Conservation (phyloP, 2,113 vertebrate genomes). For the Nipponia nippon region DNA sequence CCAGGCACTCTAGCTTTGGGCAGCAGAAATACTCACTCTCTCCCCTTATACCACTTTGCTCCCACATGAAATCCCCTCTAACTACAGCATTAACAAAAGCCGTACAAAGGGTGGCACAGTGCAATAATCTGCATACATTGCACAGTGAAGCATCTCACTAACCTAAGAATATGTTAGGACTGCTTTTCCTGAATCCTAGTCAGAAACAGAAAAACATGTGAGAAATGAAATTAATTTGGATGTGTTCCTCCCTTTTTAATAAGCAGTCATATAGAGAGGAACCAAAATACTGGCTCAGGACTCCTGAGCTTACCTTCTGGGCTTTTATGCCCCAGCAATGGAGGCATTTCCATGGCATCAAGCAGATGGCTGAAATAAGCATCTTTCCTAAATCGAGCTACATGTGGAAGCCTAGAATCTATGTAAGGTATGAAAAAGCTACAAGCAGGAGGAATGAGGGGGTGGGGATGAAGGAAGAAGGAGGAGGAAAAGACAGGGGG, state of each 20-base stretch:
- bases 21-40: not conserved
- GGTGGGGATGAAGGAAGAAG: constrained; percentile 45
- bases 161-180: not conserved
- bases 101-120: not conserved
- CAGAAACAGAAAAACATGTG: not conserved
- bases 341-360: not conserved
- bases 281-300: not conserved
- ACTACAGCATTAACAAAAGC: not conserved
- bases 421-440: not conserved
- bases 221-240: not conserved
- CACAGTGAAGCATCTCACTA: not conserved
- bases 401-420: constrained; percentile 9
- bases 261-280: not conserved
- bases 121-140: not conserved
- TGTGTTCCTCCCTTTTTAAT: not conserved
- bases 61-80: not conserved
- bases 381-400: constrained; percentile 35
- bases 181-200: not conserved
- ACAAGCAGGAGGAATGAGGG: constrained; percentile 35
- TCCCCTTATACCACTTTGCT: not conserved
- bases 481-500: constrained; percentile 44
- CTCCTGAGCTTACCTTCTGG: not conserved
- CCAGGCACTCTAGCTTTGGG: not conserved
- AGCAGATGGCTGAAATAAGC: constrained; percentile 33
- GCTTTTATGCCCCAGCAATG: not conserved